Evolutionary conservation across 2,113 vertebrate species (phyloP), one percentile per base, ranked within the genome.

Genomic region (Sinocyclocheilus anophthalmus): DNA sequence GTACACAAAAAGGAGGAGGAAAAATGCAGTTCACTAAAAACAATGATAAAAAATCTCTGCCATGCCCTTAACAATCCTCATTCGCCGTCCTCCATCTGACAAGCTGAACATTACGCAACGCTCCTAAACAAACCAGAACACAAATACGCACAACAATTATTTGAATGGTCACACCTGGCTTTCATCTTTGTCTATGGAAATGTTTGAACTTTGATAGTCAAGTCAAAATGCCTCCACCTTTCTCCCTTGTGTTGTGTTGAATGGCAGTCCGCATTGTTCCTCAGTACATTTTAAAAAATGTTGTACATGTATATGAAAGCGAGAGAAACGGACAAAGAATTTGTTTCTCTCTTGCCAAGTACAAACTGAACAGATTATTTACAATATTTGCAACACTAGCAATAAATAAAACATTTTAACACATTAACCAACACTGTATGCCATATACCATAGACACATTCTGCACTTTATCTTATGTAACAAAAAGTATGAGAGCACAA

Each of bases 81-180:
- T 2, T 78, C 0, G 22, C 7, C 4, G 37, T 12, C 13, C 4
- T 10, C 10, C 20, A 80, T 9, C 16, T 26, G 37, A 53, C 39
- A 48, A n/a, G 45, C 0, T 48, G 1, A 50, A 8, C 42, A 30
- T 70, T 55, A 70, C 26, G 6, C 26, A 83, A 53, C 14, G 3
- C 18, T 83, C 63, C 16, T 70, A 70, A 83, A 83, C 65, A 50
- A 81, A 81, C 61, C 79, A 81, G 61, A 50, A 50, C 24, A 67
- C 61, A 81, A 83, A 83, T 55, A 33, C 0, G 2, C 24, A 53
- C 4, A 13, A 8, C 9, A 55, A n/a, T 16, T 65, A 24, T 37
- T 50, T 82, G 59, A 65, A 16, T n/a, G 26, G 63, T 10, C 81
- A 83, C 45, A 83, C 65, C 26, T 33, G 26, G 30, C 53, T 69